Evolutionary conservation across 2,797 vertebrate species (phyloP), one percentile per base, ranked within the genome.

Genomic region (Pipistrellus pipistrellus): DNA sequence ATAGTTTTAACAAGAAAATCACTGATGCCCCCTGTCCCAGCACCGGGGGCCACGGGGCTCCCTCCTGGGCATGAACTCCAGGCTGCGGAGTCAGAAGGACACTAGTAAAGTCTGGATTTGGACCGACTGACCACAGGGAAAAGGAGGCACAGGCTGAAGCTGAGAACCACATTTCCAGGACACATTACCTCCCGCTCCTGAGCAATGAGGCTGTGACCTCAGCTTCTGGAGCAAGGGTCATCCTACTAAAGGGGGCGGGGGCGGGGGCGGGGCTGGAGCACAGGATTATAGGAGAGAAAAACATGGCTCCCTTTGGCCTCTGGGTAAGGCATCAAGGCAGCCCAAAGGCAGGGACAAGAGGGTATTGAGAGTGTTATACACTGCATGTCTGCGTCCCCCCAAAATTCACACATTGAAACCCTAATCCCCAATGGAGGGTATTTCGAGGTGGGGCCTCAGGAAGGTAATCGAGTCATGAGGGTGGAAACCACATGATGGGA

Each of bases 21-120:
- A 18, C 38, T 21, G 51, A 8, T 2, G 12, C 3, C 48, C 57
- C 44, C 18, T 1, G 0, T 62, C 20, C 6, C 68, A 21, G 32
- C n/a, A 72, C 0, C 5, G 18, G n/a, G 3, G 0, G 3, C 30
- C 35, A 2, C 1, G 9, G 53, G 8, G 27, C 25, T 23, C 62
- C 23, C 21, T 55, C 23, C 68, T 55, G 30, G 48, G 4, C 8
- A 27, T 18, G 32, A 66, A 46, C 21, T 27, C 21, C 69, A n/a
- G 20, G 25, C 11, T 48, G 25, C 21, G 14, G 41, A 51, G n/a
- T 30, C 21, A 21, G 23, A 12, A 76, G 38, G 41, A 57, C 1
- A 64, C 10, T 10, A 13, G 1, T 32, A 27, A 8, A 76, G 35
- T 17, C 27, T 44, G 55, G 35, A 59, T 72, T 64, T 85, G 68